phyloP scores from a whole-genome alignment of 1,140 invertebrate genomes.

The Dreissena polymorpha region DNA sequence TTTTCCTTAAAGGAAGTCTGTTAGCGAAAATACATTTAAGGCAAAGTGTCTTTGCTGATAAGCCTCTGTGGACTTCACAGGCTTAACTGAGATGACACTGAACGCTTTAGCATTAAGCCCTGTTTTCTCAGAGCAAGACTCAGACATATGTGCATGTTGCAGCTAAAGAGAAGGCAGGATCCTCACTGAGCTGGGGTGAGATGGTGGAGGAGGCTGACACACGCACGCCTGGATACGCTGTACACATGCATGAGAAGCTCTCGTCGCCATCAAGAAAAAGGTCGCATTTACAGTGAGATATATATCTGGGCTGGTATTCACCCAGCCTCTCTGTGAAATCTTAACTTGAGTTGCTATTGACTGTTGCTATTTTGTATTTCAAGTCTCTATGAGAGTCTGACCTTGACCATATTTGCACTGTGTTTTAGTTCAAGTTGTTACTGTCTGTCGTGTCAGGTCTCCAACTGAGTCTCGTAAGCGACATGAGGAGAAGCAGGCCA shows the following conservation, averaged over 20 bases:
- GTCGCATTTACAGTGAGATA: conserved; percentile 69
- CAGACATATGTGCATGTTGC: neutral
- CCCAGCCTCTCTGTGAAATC: no score
- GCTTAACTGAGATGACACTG: no score
- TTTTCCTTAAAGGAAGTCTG: no score
- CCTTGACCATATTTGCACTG: no score
- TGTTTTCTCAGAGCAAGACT: no score
- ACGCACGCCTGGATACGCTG: conserved; percentile 92
- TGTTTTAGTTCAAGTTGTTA: neutral
- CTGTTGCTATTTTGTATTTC: no score
- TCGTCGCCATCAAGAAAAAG: conserved; percentile 93
- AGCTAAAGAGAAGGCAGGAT: conserved; percentile 58
- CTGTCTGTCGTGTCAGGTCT: conserved; percentile 76
- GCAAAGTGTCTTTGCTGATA: no score
- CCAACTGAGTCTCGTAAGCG: conserved; percentile 80
- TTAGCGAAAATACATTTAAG: no score
- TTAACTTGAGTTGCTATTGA: no score
- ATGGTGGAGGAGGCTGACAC: conserved; percentile 85
- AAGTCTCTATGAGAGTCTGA: no score
- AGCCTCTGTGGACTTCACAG: no score
- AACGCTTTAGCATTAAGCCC: no score
- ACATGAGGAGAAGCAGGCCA: conserved; percentile 89
- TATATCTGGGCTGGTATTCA: neutral
- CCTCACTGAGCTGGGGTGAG: conserved; percentile 74
- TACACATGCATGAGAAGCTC: conserved; percentile 95